Conservation (phyloP, 2,797 vertebrate species). For the Neosilurus hyrtlii region DNA sequence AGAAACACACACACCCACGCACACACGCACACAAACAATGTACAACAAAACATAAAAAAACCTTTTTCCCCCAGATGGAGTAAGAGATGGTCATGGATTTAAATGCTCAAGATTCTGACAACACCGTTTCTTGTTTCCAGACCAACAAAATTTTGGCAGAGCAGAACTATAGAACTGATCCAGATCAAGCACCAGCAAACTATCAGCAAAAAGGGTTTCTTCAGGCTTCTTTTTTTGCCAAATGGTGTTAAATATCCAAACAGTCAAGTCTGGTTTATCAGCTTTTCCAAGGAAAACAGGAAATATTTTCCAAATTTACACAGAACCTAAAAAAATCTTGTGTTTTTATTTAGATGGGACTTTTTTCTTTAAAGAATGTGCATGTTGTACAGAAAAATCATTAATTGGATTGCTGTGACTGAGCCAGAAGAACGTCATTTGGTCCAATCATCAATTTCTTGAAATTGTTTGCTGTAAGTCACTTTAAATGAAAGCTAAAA, state of each 20-base stretch:
- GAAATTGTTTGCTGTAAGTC: no score
- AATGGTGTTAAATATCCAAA: background rate
- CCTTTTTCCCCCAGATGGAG: no score
- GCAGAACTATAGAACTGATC: background rate
- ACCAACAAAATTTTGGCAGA: background rate
- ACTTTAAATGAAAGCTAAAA: background rate
- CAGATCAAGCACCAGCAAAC: background rate
- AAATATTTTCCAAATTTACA: background rate
- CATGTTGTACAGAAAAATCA: background rate
- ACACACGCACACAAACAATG: background rate
- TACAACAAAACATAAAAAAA: background rate
- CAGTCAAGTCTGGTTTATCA: background rate
- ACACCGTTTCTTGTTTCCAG: background rate
- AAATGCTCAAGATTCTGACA: background rate
- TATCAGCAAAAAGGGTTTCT: background rate
- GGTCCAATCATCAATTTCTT: background rate
- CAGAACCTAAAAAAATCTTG: background rate
- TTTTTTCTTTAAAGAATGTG: background rate
- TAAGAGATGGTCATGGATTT: background rate
- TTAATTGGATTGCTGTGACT: background rate
- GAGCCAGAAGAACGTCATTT: background rate
- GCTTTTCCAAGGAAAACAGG: background rate
- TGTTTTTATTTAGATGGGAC: background rate
- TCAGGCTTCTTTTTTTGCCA: background rate
- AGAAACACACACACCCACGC: background rate